These are phyloP conservation scores for Oncopodura yosiiana DNA, from an alignment of 1,140 invertebrate species.

Conservation along the genomic window DNA sequence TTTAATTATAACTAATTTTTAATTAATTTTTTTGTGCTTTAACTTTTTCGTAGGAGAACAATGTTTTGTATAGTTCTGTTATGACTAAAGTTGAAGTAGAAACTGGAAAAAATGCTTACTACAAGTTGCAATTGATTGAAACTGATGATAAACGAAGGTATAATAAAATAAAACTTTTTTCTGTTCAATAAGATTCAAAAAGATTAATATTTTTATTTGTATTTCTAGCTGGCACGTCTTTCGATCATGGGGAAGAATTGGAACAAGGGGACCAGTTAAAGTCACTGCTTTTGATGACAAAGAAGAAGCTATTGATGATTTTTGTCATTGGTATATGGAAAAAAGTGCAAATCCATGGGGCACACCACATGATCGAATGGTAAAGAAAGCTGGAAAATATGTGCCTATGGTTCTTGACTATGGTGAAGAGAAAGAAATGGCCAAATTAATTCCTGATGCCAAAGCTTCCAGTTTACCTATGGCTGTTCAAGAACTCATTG, in stretches of 20 bases:
- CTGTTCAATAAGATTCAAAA: too few species aligned
- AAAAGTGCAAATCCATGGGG: constrained; percentile 78
- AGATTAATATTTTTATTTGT: neutral
- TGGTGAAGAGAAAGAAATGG: constrained; percentile 43
- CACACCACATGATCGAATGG: constrained; percentile 56
- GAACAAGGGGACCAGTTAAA: constrained; percentile 76
- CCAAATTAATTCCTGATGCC: constrained; percentile 6
- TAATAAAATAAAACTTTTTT: constrained; percentile 25
- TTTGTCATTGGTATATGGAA: constrained; percentile 62
- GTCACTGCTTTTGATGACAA: constrained; percentile 64
- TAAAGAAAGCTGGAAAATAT: constrained; percentile 70
- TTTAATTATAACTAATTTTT: neutral
- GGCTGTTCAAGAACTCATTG: constrained; percentile 72
- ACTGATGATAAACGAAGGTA: constrained; percentile 56
- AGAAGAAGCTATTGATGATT: constrained; percentile 54
- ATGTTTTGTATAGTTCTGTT: constrained; percentile 59
- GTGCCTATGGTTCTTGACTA: constrained; percentile 88
- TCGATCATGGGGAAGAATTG: constrained; percentile 78
- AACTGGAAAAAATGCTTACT: constrained; percentile 81
- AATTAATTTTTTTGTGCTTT: neutral
- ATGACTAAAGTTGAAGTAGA: constrained; percentile 77
- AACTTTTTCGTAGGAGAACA: constrained; percentile 33
- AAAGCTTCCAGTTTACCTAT: constrained; percentile 57
- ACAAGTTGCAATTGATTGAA: constrained; percentile 86
- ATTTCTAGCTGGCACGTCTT: constrained; percentile 23